Percentiles rank a stretch among this genome's conserved stretches.
Evolutionary conservation across 2,797 vertebrate genomes (phyloP).

Genomic region (Sciurus carolinensis): DNA sequence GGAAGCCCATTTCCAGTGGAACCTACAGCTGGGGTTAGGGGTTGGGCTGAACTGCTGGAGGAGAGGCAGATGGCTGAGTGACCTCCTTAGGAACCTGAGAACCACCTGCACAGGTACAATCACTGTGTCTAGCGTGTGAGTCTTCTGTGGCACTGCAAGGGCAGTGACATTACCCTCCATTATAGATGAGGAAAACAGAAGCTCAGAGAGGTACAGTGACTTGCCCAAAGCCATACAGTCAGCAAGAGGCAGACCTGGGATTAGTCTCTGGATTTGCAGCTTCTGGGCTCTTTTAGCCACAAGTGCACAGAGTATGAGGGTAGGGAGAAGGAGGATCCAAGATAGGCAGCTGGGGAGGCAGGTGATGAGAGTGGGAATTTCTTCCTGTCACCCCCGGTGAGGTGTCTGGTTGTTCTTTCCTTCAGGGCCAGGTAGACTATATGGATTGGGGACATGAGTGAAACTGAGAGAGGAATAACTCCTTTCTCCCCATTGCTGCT

Average conservation of each 20-base stretch:
- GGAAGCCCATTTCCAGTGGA: background rate
- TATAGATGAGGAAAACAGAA: rapidly evolving
- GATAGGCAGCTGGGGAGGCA: background rate
- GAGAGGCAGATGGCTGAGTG: rapidly evolving
- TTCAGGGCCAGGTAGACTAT: background rate
- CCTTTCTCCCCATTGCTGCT: rapidly evolving
- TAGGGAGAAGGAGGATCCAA: background rate
- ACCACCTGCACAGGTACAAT: background rate
- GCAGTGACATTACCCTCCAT: background rate
- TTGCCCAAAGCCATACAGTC: background rate
- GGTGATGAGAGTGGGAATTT: no score
- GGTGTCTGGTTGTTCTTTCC: background rate
- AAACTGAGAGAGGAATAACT: background rate
- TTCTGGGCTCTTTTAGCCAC: background rate
- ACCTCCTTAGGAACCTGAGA: background rate
- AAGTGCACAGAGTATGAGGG: background rate
- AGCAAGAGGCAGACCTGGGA: background rate
- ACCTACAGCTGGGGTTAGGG: background rate
- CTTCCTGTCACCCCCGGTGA: no score
- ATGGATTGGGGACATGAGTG: background rate
- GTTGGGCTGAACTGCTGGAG: background rate
- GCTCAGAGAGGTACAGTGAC: background rate
- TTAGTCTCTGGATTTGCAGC: background rate
- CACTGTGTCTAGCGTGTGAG: no score
- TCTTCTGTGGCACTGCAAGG: background rate